These are phyloP conservation scores for Macroramphosus scolopax DNA, from an alignment of 2,797 vertebrate genomes.

Conservation along the genomic window DNA sequence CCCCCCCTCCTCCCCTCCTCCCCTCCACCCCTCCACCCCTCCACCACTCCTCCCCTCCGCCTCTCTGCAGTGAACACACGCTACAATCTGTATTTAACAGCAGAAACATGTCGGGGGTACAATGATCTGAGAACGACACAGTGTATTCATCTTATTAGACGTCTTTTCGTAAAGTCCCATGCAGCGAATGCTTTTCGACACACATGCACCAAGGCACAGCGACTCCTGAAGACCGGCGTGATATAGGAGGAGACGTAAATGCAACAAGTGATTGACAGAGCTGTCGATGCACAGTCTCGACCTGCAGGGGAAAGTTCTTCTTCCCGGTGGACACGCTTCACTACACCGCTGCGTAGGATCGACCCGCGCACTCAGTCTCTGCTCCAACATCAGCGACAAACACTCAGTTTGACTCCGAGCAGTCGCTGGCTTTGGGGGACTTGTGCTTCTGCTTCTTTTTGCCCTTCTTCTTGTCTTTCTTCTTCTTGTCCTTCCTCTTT, in stretches of 20 bases:
- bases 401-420: constrained; percentile 81
- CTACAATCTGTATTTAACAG: constrained; percentile 56
- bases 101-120: constrained; percentile 15
- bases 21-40: no score
- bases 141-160: constrained; percentile 18
- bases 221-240: no score
- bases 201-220: constrained; percentile 3
- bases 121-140: constrained; percentile 55
- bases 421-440: constrained; percentile 80
- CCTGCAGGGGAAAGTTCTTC: no score
- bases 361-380: no score
- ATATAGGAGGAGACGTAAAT: no score
- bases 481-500: constrained; percentile 83
- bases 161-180: constrained; percentile 13
- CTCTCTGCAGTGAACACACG: constrained; percentile 17
- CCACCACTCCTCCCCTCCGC: constrained; percentile 6
- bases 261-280: no score
- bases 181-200: constrained; percentile 37
- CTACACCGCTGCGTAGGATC: no score
- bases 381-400: not conserved
- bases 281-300: no score
- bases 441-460: constrained; percentile 83
- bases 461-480: constrained; percentile 84
- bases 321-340: no score
- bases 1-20: no score